Base-by-base conservation (phyloP, 2,113 vertebrate genomes). In the Prietella phreatophila region DNA sequence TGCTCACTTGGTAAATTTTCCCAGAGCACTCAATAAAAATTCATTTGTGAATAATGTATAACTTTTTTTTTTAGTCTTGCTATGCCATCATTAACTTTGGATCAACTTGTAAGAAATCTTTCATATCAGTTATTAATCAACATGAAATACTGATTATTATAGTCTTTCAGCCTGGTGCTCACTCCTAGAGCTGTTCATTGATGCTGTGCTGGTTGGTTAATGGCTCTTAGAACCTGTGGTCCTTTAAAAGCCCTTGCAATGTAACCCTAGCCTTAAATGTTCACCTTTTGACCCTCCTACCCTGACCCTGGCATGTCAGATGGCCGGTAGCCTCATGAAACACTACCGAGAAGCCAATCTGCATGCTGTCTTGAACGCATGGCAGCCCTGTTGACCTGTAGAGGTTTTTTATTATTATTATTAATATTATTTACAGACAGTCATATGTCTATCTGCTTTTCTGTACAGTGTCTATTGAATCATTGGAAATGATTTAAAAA, bases 281-380 rank as follows among this genome's bases (percentile, higher is more conserved):
- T 90, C 89, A 90, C 91, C 90, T 69, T 85, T 42, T 86, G 86
- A 89, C 82, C 89, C 85, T n/a, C n/a, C 91, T 93, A 93, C 92
- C 93, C 42, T 47, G 42, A 47, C 42, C 93, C 90, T 91, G 93
- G 93, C 94, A 95, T 94, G 91, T 89, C 87, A 91, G 87, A 91
- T 85, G 91, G 90, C 94, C 94, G 93, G 90, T 92, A 91, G 93
- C 81, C 90, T 86, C 91, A 91, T 93, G 92, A 93, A 92, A 93
- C 87, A 94, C 91, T 93, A 88, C 93, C 84, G 85, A 86, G 90
- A 91, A 92, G 92, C 91, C 89, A 94, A 94, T 93, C 93, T 94
- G 93, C 91, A 92, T 94, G 92, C 94, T 92, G 88, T 91, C 88
- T 86, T 81, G 91, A 81, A 58, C 22, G 2, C 53, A 81, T 22